phyloP scores from a whole-genome alignment of 2,113 vertebrate species.

The Pelmatolapia mariae region DNA sequence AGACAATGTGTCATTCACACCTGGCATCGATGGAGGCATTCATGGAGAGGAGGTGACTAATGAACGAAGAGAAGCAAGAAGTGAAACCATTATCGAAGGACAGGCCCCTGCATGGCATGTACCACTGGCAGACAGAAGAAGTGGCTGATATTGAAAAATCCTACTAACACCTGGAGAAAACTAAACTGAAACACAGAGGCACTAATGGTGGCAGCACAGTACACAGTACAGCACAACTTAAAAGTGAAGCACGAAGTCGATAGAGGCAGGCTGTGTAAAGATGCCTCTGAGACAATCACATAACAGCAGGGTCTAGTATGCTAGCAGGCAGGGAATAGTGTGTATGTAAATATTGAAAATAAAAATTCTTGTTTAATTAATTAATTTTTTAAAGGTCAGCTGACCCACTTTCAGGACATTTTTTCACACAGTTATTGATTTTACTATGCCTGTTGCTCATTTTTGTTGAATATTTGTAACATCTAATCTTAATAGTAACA shows the following conservation, averaged over 20 bases:
- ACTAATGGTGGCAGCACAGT: background rate
- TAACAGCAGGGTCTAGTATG: background rate
- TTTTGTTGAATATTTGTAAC: background rate
- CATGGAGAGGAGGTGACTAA: background rate
- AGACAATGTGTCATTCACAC: background rate
- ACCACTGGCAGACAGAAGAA: background rate
- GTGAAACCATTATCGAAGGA: background rate
- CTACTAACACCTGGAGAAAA: background rate
- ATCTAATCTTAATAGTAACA: background rate
- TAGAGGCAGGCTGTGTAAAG: background rate
- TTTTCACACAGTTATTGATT: background rate
- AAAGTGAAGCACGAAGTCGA: background rate
- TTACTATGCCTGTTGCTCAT: background rate
- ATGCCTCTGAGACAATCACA: background rate
- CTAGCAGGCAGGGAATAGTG: background rate
- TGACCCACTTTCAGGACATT: background rate
- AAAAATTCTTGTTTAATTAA: background rate
- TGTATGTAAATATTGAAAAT: background rate
- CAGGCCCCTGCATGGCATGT: background rate
- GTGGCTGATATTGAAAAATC: background rate
- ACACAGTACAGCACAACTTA: background rate
- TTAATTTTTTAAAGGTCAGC: background rate
- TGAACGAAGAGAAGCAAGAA: background rate
- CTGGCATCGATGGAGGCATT: background rate
- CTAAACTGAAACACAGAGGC: background rate